Evolutionary conservation across 2,888 invertebrate species (phyloP).

Genomic region (Heliconius aoede): DNA sequence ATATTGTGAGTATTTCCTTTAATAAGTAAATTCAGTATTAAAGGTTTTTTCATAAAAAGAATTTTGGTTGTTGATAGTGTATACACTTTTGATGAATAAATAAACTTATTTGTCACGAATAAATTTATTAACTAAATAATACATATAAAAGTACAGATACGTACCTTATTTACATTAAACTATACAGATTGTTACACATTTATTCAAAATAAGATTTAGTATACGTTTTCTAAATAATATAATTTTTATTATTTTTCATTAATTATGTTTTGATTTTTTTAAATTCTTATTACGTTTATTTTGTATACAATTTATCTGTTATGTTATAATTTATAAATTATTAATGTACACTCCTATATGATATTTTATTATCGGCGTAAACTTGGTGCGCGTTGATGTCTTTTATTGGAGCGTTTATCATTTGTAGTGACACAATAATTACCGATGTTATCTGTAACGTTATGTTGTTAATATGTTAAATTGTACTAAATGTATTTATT

Average conservation of each 20-base stretch:
- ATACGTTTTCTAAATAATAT: neutral
- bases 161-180: neutral
- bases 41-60: neutral
- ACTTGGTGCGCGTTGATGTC: constrained; percentile 60
- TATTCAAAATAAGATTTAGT: constrained; percentile 5
- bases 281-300: neutral
- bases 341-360: constrained; percentile 9
- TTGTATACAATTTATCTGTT: constrained; percentile 1
- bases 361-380: constrained; percentile 1
- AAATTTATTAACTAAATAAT: neutral
- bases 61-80: neutral
- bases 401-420: constrained; percentile 51
- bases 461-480: constrained; percentile 6
- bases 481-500: constrained; percentile 11
- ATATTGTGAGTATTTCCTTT: neutral
- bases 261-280: neutral
- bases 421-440: constrained; percentile 15
- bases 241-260: neutral
- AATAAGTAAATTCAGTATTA: neutral
- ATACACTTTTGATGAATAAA: neutral
- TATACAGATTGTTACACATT: neutral
- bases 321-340: constrained; percentile 8
- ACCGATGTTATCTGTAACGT: constrained; percentile 9
- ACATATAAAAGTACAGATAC: neutral
- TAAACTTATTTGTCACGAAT: no score